A percentile compares a stretch with the other conserved stretches of the same genome.
phyloP scores from a whole-genome alignment of 2,888 invertebrate species.

The Nezara viridula region DNA sequence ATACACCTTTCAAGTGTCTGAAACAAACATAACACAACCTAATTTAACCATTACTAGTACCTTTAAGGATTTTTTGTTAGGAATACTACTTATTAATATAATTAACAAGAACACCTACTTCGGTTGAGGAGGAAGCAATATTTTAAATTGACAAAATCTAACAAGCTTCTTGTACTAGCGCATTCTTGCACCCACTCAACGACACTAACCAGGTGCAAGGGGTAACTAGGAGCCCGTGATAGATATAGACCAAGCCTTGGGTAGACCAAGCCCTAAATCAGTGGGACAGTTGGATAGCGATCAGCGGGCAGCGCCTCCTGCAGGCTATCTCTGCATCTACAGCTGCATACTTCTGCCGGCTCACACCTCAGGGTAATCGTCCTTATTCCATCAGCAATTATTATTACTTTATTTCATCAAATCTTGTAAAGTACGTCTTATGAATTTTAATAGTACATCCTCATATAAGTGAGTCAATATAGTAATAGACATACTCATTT shows the following conservation, averaged over 20 bases:
- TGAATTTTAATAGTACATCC: too few relatives aligned
- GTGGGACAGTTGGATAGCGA: neutral
- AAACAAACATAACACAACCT: too few relatives aligned
- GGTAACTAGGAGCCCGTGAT: neutral
- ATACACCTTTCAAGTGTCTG: too few relatives aligned
- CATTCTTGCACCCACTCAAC: slow-evolving; percentile 1
- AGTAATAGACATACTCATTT: too few relatives aligned
- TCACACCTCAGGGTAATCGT: neutral
- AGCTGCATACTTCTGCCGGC: neutral
- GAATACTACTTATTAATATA: neutral
- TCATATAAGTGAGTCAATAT: too few relatives aligned
- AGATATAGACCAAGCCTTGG: neutral
- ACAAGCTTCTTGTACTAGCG: neutral
- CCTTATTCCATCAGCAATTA: neutral
- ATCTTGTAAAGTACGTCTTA: neutral
- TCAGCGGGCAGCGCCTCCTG: neutral
- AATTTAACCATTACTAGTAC: too few relatives aligned
- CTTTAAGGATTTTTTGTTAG: neutral
- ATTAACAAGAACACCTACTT: neutral
- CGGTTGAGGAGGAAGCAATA: neutral
- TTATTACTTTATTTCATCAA: neutral
- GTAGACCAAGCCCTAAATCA: neutral
- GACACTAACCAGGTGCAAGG: neutral
- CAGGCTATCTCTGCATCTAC: neutral
- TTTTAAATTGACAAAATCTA: neutral